Evolutionary conservation across 2,888 invertebrate species (phyloP), one percentile per base, ranked within the genome.

Genomic region (Latheticus oryzae): DNA sequence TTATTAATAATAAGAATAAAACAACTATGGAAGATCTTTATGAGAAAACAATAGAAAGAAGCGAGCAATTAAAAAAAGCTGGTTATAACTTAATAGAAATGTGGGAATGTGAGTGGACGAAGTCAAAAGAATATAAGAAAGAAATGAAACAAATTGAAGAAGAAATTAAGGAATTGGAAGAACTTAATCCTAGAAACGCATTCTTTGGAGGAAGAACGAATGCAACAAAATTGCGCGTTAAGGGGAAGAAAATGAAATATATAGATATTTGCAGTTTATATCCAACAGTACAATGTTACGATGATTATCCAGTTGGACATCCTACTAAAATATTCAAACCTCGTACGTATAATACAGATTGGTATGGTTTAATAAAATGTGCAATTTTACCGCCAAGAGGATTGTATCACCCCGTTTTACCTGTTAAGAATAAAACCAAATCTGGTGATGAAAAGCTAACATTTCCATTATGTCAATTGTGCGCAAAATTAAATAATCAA

Each of bases 281-380:
- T 45, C 61, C 64, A 8, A 66, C 62, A 21, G 63, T 65, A 7
- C 56, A 59, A 47, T 65, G 30, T 58, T 64, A 60, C 47, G 61
- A 63, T 57, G 37, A 47, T 19, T 64, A 61, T 52, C 65, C 65
- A n/a, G 42, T 62, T 13, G 61, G 60, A 24, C 62, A 66, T 47
- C 65, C 62, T 35, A 50, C 40, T 42, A 62, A 62, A 50, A 62
- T 66, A 37, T 47, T 43, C 21, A 55, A 60, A 26, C 65, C 63
- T 32, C 15, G 33, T 24, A 42, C 7, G 30, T 63, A 63, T 58
- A 43, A 68, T 58, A 24, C 58, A 37, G 28, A 59, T 8, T 66
- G 65, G 64, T 66, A 60, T 55, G 64, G 63, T 15, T 42, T 68
- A 45, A 58, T 65, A 40, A 64, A 61, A 56, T 65, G 63, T 58